phyloP scores from a whole-genome alignment of 2,888 invertebrate species.

The Alsophila aescularia region DNA sequence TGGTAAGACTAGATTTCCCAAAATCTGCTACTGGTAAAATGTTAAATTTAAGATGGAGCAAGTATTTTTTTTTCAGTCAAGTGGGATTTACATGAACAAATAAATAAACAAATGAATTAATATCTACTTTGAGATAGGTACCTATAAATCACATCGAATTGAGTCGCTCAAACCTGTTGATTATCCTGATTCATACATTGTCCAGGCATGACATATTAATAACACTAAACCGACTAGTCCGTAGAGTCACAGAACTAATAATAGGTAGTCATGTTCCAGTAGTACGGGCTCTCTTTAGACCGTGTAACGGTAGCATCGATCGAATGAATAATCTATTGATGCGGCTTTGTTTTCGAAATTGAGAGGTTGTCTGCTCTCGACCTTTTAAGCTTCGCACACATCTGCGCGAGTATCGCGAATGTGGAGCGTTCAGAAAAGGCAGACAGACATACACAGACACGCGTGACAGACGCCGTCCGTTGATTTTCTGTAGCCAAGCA shows the following conservation, averaged over 20 bases:
- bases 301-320: conserved; percentile 75
- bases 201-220: conserved; percentile 34
- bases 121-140: no score
- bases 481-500: no score
- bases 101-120: no score
- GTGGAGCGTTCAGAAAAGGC: not conserved
- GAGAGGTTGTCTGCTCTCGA: conserved; percentile 61
- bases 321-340: conserved; percentile 71
- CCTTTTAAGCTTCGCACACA: conserved; percentile 12
- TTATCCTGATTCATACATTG: conserved; percentile 27
- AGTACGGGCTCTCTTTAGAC: conserved; percentile 24
- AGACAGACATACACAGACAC: no score
- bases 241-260: no score
- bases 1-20: not conserved
- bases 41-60: no score
- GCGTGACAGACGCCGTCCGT: no score
- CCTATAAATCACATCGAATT: conserved; percentile 30
- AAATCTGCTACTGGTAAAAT: no score
- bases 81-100: no score
- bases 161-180: conserved; percentile 26
- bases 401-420: not conserved
- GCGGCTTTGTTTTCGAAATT: conserved; percentile 80
- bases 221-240: conserved; percentile 24
- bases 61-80: no score
- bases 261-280: conserved; percentile 16